A percentile compares a stretch with the other conserved stretches of the same genome.
Evolutionary conservation across 2,113 vertebrate genomes (phyloP).

Genomic region (Lamprotornis superbus): DNA sequence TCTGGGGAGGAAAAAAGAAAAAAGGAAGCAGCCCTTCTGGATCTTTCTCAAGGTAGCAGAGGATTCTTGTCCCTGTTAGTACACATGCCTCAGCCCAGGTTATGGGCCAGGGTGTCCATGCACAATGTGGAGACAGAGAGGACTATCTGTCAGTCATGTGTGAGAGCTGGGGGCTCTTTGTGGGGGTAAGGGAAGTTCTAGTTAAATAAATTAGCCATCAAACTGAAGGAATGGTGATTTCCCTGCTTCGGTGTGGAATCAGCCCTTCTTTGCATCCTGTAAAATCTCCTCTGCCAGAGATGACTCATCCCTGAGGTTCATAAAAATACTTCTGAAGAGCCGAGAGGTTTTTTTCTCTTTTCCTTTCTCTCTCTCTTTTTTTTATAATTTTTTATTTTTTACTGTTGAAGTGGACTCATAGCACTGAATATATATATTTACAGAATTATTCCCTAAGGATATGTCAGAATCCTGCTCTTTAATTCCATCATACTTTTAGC

Average conservation of each 20-base stretch:
- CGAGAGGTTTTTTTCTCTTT: neutral
- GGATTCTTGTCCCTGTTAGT: neutral
- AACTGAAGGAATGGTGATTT: neutral
- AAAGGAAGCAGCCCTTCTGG: neutral
- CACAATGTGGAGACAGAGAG: neutral
- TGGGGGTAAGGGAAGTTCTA: neutral
- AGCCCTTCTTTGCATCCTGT: constrained; percentile 17
- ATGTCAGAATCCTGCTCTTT: neutral
- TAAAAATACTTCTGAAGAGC: constrained; percentile 40
- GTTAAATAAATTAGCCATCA: neutral
- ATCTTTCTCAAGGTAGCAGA: neutral
- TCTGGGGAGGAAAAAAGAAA: neutral
- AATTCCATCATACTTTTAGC: neutral
- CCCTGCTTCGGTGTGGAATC: neutral
- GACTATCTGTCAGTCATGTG: neutral
- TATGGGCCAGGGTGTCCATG: neutral
- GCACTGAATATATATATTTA: neutral
- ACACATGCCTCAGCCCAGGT: neutral
- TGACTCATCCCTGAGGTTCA: constrained; percentile 50
- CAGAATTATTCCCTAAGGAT: neutral
- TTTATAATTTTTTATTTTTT: neutral
- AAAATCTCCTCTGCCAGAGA: constrained; percentile 42
- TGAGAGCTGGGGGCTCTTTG: neutral
- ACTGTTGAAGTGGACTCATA: neutral
- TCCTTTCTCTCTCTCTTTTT: neutral